These are phyloP conservation scores for Phaedon cochleariae DNA, from an alignment of 2,888 invertebrate genomes.

Conservation along the genomic window DNA sequence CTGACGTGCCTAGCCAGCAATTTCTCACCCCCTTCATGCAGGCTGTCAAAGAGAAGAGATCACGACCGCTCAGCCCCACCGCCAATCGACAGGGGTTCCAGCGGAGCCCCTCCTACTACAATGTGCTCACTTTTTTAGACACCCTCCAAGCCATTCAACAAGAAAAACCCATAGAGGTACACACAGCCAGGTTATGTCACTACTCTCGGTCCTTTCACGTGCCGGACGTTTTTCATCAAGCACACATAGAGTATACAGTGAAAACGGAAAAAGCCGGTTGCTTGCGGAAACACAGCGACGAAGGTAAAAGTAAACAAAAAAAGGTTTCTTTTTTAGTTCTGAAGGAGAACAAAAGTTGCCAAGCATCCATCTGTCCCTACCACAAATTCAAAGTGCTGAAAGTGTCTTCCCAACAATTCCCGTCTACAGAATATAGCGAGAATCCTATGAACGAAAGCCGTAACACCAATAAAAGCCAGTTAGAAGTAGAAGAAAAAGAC, in stretches of 20 bases:
- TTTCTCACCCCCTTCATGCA: conserved; percentile 49
- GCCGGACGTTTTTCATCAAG: conserved; percentile 23
- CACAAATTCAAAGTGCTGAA: conserved; percentile 27
- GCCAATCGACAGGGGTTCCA: conserved; percentile 15
- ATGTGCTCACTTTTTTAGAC: conserved; percentile 48
- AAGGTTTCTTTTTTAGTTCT: conserved; percentile 43
- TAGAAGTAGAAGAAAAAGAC: conserved; percentile 6
- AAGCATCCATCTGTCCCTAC: conserved; percentile 34
- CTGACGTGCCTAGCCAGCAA: conserved; percentile 35
- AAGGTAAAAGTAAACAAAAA: conserved; percentile 31
- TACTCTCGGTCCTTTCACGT: conserved; percentile 13
- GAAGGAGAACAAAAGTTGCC: conserved; percentile 40
- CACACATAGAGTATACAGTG: conserved; percentile 14
- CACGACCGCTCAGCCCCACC: neutral
- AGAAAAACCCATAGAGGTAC: conserved; percentile 37
- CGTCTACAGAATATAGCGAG: conserved; percentile 7
- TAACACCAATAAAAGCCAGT: neutral
- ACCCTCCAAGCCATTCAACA: conserved; percentile 39
- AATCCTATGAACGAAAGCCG: neutral
- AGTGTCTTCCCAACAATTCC: conserved; percentile 24
- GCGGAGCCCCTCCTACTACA: conserved; percentile 44
- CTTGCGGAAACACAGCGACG: conserved; percentile 30
- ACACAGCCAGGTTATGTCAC: conserved; percentile 30
- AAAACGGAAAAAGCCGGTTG: conserved; percentile 34
- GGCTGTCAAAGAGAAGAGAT: conserved; percentile 41